phyloP scores from a whole-genome alignment of 2,113 vertebrate genomes.

The Suncus etruscus region DNA sequence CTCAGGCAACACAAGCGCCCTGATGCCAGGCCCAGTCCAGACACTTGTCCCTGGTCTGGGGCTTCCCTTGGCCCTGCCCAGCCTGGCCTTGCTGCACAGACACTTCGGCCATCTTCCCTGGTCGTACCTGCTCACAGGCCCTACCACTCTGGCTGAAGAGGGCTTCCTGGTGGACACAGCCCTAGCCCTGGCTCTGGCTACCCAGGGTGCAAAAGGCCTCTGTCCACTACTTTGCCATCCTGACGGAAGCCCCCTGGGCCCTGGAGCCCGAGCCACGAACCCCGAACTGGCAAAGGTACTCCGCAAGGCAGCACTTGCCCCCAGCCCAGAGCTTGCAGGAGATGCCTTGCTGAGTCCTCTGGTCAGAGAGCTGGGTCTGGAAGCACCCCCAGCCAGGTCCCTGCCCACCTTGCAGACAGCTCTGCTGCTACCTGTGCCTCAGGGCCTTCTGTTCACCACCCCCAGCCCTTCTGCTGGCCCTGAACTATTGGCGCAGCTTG shows the following conservation, averaged over 20 bases:
- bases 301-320: conserved; percentile 14
- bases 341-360: conserved; percentile 78
- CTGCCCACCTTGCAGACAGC: conserved; percentile 70
- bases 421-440: neutral
- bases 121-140: conserved; percentile 76
- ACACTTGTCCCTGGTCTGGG: conserved; percentile 45
- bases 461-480: conserved; percentile 69
- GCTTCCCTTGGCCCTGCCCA: conserved; percentile 59
- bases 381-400: conserved; percentile 40
- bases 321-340: conserved; percentile 53
- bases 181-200: conserved; percentile 79
- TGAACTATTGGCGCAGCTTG: conserved; percentile 80
- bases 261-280: conserved; percentile 68
- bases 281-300: conserved; percentile 77
- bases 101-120: conserved; percentile 81
- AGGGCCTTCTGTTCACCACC: conserved; percentile 75
- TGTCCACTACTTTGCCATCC: conserved; percentile 79
- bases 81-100: conserved; percentile 81
- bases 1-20: conserved; percentile 72
- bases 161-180: conserved; percentile 84
- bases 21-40: conserved; percentile 73
- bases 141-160: conserved; percentile 69
- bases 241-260: conserved; percentile 49
- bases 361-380: conserved; percentile 72
- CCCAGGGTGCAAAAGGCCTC: conserved; percentile 57